Conservation (phyloP, 2,113 vertebrate species). For the Geococcyx californianus region DNA sequence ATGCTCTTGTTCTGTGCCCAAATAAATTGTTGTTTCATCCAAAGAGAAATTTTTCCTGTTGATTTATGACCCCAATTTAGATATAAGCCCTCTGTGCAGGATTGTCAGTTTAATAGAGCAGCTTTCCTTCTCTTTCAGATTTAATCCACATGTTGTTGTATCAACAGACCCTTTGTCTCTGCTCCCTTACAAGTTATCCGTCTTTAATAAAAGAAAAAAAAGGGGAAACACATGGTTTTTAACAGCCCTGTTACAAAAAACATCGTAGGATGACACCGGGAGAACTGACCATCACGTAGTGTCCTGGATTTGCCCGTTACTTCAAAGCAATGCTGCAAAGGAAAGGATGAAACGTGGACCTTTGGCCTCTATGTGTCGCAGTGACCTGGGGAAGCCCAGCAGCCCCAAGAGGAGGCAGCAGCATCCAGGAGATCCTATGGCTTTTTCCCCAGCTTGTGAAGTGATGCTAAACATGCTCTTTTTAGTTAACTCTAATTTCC, state of each 20-base stretch:
- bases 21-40: conserved; percentile 14
- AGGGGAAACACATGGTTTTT: conserved; percentile 27
- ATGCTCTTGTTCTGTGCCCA: not conserved
- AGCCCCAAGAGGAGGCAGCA: not conserved
- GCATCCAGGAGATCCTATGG: not conserved
- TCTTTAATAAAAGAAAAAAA: not conserved
- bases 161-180: conserved; percentile 55
- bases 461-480: conserved; percentile 1
- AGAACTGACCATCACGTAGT: not conserved
- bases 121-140: conserved; percentile 57
- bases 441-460: not conserved
- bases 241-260: not conserved
- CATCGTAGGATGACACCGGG: not conserved
- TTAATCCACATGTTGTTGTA: conserved; percentile 63
- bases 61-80: conserved; percentile 59
- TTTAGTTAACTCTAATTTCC: conserved; percentile 45
- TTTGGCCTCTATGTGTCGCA: not conserved
- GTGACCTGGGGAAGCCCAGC: not conserved
- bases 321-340: not conserved
- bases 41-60: conserved; percentile 14
- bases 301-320: not conserved
- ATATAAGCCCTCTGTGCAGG: conserved; percentile 34
- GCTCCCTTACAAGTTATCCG: conserved; percentile 2
- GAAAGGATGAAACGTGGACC: not conserved
- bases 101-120: conserved; percentile 39